Conservation (phyloP, 2,113 vertebrate genomes). For the Rostratula benghalensis region DNA sequence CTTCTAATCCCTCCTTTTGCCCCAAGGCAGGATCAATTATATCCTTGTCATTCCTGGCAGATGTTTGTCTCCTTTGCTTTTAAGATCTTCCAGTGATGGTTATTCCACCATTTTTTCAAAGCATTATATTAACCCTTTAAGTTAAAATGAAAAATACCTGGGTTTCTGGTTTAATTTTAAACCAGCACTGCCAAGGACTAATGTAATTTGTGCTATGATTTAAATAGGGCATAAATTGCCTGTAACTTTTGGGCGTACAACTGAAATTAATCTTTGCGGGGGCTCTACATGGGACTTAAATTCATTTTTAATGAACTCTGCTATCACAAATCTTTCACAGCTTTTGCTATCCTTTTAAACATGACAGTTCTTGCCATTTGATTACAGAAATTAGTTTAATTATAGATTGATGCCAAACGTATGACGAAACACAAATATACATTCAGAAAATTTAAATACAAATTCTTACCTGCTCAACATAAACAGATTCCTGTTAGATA, state of each 20-base stretch:
- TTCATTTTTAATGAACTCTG: slow-evolving; percentile 26
- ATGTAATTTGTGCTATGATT: neutral
- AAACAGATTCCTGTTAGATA: slow-evolving; percentile 21
- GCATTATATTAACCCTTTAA: neutral
- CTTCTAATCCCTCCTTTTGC: neutral
- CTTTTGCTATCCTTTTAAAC: slow-evolving; percentile 34
- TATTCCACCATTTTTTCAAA: neutral
- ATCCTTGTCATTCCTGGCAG: neutral
- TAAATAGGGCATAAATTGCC: neutral
- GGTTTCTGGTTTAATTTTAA: neutral
- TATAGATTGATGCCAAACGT: neutral
- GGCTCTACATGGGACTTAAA: neutral
- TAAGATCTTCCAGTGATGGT: neutral
- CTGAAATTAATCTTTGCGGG: neutral
- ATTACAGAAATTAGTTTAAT: slow-evolving; percentile 47
- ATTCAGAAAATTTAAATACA: slow-evolving; percentile 28
- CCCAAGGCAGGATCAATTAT: neutral
- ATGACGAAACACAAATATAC: neutral
- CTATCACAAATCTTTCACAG: slow-evolving; percentile 27
- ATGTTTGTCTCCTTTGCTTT: neutral
- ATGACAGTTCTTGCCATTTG: slow-evolving; percentile 46
- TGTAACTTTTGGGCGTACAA: neutral
- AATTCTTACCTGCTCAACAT: neutral
- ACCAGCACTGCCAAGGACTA: neutral
- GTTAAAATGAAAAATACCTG: neutral